Conservation (phyloP, 1,140 invertebrate genomes). For the Andrena cerasifolii region DNA sequence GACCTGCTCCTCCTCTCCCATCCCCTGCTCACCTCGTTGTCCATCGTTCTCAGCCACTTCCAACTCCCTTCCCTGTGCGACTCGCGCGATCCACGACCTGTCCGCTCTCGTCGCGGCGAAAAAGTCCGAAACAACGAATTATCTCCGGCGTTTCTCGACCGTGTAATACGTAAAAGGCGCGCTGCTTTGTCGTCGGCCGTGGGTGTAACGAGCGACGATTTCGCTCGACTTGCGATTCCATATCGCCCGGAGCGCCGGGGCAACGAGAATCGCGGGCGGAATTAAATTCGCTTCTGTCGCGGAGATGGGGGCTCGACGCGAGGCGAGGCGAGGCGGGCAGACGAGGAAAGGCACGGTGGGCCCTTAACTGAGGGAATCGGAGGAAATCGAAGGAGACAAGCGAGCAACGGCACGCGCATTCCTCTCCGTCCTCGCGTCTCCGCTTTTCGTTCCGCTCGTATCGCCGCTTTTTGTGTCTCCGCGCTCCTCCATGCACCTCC, state of each 20-base stretch:
- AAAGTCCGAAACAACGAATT: too few species aligned
- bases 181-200: slow-evolving; percentile 4
- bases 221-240: slow-evolving; percentile 18
- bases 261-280: slow-evolving; percentile 39
- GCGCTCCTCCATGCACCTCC: slow-evolving; percentile 62
- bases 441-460: slow-evolving; percentile 38
- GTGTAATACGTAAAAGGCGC: slow-evolving; percentile 8
- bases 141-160: not conserved
- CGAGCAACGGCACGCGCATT: slow-evolving; percentile 19
- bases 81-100: too few species aligned
- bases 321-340: slow-evolving; percentile 20
- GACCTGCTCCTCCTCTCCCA: too few species aligned
- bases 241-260: slow-evolving; percentile 41
- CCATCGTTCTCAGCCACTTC: too few species aligned
- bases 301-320: slow-evolving; percentile 11
- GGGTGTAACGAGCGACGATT: not conserved
- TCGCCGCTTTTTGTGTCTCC: slow-evolving; percentile 72
- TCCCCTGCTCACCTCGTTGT: too few species aligned
- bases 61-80: too few species aligned
- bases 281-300: slow-evolving; percentile 62
- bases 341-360: slow-evolving; percentile 2
- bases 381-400: slow-evolving; percentile 24
- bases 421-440: slow-evolving; percentile 37
- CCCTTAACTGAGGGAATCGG: too few species aligned
- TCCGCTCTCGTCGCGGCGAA: too few species aligned